These are phyloP conservation scores for Alcedo quadribrachys DNA, from an alignment of 2,797 vertebrate genomes.

Conservation along the genomic window DNA sequence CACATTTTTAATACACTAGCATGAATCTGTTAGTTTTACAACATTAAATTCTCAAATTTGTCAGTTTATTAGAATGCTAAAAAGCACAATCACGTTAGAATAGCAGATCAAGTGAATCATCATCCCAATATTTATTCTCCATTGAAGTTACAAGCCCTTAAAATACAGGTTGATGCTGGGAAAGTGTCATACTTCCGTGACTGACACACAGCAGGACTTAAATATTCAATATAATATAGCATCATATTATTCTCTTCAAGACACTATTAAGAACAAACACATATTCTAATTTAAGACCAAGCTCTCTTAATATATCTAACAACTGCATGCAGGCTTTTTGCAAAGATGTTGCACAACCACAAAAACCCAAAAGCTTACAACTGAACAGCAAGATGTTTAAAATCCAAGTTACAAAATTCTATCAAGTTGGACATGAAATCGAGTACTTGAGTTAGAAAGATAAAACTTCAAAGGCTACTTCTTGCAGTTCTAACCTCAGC, in stretches of 20 bases:
- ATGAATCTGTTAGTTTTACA: not conserved
- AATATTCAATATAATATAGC: not conserved
- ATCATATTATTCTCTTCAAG: not conserved
- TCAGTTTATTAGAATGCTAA: not conserved
- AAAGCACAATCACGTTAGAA: not conserved
- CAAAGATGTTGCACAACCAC: not conserved
- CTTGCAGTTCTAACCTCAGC: not conserved
- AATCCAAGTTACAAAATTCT: not conserved
- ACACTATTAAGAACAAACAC: not conserved
- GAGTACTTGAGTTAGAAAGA: not conserved
- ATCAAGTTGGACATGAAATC: not conserved
- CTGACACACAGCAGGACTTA: rapidly evolving
- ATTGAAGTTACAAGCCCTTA: not conserved
- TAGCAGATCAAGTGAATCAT: not conserved
- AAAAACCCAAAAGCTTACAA: not conserved
- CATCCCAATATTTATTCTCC: too few species aligned
- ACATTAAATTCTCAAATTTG: not conserved
- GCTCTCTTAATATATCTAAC: not conserved
- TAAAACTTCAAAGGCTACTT: not conserved
- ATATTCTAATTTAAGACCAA: not conserved
- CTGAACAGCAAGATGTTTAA: not conserved
- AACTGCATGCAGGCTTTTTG: not conserved
- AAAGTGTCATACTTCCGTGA: not conserved
- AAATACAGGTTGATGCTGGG: not conserved
- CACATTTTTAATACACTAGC: not conserved